These are phyloP conservation scores for Timema podura DNA, from an alignment of 2,888 invertebrate species.

Conservation along the genomic window DNA sequence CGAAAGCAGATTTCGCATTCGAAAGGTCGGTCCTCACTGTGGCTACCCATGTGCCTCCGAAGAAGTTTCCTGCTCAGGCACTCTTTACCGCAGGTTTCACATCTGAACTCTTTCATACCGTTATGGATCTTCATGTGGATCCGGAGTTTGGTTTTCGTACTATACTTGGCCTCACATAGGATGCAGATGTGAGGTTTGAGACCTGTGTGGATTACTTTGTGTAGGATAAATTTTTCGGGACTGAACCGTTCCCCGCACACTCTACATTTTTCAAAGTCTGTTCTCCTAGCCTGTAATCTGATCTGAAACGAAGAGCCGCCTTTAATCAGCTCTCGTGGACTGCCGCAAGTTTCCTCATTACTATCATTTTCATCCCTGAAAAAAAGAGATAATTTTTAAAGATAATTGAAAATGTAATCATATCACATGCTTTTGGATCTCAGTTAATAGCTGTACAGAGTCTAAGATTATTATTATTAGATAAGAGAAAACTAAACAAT, in stretches of 20 bases:
- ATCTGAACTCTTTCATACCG: slow-evolving; percentile 23
- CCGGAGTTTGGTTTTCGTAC: slow-evolving; percentile 22
- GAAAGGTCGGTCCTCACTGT: slow-evolving; percentile 25
- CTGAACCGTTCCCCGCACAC: slow-evolving; percentile 24
- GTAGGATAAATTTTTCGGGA: slow-evolving; percentile 19
- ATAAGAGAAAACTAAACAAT: no score
- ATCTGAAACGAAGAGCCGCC: no score
- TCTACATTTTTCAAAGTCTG: slow-evolving; percentile 18
- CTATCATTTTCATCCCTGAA: no score
- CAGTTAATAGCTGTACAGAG: no score
- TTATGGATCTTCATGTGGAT: slow-evolving; percentile 27
- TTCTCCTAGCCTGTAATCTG: neutral
- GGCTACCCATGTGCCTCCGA: slow-evolving; percentile 26
- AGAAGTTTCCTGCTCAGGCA: slow-evolving; percentile 24
- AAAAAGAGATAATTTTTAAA: no score
- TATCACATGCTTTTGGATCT: no score
- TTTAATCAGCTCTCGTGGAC: no score
- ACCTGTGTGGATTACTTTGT: slow-evolving; percentile 21
- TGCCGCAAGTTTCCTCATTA: no score
- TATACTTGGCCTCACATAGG: slow-evolving; percentile 19
- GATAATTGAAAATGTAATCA: no score
- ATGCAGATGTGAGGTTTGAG: slow-evolving; percentile 23
- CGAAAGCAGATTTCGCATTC: slow-evolving; percentile 30
- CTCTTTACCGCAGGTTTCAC: slow-evolving; percentile 27
- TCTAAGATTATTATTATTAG: no score